Evolutionary conservation across 2,113 vertebrate species (phyloP).

Genomic region (Synodontis membranacea): DNA sequence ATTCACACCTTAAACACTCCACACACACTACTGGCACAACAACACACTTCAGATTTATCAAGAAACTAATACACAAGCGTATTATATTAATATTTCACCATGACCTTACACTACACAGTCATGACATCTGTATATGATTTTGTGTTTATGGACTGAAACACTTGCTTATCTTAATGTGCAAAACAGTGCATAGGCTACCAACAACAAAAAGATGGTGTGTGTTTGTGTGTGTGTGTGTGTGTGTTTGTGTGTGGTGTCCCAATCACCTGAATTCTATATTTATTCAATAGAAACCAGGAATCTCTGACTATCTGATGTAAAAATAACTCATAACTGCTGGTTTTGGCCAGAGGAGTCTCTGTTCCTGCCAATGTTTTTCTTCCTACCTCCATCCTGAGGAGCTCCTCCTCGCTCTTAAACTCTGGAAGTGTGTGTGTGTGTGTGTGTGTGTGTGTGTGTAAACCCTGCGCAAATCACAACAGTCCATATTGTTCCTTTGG

Average conservation of each 20-base stretch:
- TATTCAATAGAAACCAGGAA: background rate
- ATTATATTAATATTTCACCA: background rate
- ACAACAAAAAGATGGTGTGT: background rate
- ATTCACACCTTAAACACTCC: background rate
- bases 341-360: background rate
- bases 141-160: background rate
- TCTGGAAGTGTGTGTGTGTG: constrained; percentile 1
- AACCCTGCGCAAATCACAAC: background rate
- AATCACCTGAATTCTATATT: background rate
- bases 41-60: background rate
- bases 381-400: constrained; percentile 13
- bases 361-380: constrained; percentile 15
- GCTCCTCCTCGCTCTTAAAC: constrained; percentile 1
- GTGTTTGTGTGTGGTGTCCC: background rate
- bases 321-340: constrained; percentile 10
- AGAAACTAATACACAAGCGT: background rate
- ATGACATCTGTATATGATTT: background rate
- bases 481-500: constrained; percentile 18
- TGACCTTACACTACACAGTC: background rate
- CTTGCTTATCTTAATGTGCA: background rate
- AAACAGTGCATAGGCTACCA: background rate
- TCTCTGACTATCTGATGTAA: background rate
- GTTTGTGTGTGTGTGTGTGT: background rate
- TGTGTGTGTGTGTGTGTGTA: constrained; percentile 10
- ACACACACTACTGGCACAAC: background rate